Conservation (phyloP, 2,113 vertebrate genomes). For the Eudyptes chrysolophus region DNA sequence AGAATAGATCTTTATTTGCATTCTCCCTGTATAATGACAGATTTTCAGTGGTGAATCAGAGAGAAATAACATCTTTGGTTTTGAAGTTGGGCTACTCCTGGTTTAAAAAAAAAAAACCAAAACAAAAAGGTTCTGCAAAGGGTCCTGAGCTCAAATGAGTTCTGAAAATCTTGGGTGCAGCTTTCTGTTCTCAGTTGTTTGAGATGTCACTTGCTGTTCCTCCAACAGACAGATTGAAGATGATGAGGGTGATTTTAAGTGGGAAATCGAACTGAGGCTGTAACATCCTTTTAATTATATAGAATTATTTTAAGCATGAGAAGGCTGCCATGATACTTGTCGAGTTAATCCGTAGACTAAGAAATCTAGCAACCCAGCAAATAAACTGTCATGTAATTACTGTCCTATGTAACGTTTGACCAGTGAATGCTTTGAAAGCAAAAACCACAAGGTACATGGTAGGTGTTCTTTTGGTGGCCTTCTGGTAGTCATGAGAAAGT, state of each 20-base stretch:
- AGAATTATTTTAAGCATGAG: background rate
- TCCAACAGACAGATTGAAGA: background rate
- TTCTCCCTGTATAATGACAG: background rate
- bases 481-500: background rate
- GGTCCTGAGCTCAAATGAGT: background rate
- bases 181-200: background rate
- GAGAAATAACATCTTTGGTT: background rate
- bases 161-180: background rate
- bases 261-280: background rate
- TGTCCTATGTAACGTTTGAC: background rate
- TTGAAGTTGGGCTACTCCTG: background rate
- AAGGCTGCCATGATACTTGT: background rate
- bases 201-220: background rate
- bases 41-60: background rate
- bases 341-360: background rate
- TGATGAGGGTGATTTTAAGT: background rate
- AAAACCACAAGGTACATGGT: rapidly evolving
- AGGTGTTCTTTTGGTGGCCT: background rate
- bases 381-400: background rate
- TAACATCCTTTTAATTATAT: background rate
- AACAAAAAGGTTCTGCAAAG: background rate
- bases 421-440: background rate
- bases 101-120: background rate
- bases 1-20: background rate
- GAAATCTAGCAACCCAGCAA: background rate